A percentile compares a stretch with the other conserved stretches of the same genome.
These are phyloP conservation scores for Eolophus roseicapilla DNA, from an alignment of 2,113 vertebrate species.

Conservation along the genomic window DNA sequence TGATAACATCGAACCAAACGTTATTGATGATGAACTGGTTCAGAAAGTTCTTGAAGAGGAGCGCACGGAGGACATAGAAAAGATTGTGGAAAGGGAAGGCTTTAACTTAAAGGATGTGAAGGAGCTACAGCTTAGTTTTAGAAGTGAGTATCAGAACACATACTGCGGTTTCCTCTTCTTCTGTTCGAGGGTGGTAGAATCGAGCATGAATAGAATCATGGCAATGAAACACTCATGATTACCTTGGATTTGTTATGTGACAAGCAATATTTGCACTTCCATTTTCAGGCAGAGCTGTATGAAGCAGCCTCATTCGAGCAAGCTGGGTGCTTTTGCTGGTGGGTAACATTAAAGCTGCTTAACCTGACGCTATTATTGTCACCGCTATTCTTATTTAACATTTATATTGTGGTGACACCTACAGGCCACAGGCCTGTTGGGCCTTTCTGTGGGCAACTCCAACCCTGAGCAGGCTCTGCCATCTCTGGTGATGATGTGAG, in stretches of 20 bases:
- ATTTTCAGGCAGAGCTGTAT: not conserved
- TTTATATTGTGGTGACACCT: constrained; percentile 69
- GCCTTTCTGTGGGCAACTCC: not conserved
- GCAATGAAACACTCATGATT: not conserved
- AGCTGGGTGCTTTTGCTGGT: not conserved
- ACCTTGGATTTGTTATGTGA: not conserved
- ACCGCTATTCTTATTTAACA: constrained; percentile 21
- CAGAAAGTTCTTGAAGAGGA: constrained; percentile 77
- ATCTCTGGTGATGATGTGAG: not conserved
- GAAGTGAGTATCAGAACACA: constrained; percentile 74
- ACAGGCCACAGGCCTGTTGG: constrained; percentile 25
- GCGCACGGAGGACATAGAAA: constrained; percentile 59
- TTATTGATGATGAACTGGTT: constrained; percentile 82
- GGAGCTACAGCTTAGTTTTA: constrained; percentile 81
- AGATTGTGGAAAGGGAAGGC: constrained; percentile 69
- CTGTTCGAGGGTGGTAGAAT: not conserved
- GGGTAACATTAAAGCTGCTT: not conserved
- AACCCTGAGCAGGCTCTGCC: not conserved
- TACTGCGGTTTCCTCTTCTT: not conserved
- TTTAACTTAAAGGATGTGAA: constrained; percentile 73
- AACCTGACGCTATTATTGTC: not conserved
- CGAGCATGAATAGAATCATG: not conserved
- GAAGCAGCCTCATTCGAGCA: not conserved
- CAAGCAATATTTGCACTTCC: not conserved
- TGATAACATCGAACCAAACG: constrained; percentile 61